Base-by-base conservation (phyloP, 1,140 invertebrate species). In the Danaus melanippus region DNA sequence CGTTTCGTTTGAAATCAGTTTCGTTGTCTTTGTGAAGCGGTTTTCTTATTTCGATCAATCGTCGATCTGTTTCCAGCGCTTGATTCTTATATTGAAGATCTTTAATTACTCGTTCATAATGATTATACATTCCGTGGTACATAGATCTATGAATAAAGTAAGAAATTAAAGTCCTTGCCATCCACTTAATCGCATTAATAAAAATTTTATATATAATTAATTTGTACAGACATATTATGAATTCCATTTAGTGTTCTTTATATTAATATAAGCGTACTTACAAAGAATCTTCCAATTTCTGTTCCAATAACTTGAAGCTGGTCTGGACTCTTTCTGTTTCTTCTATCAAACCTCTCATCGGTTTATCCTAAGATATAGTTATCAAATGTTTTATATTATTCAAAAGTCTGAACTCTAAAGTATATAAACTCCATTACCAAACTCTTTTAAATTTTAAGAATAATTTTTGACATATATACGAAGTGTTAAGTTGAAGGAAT, bases 1-100 rank as follows among this genome's bases (percentile, higher is more conserved):
- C 67, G 48, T 83, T 88, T 8, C 84, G 68, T 44, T 74, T 69
- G n/a, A 84, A 78, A n/a, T 85, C 75, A 0, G 71, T 74, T 12
- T 84, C 76, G 9, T 74, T 67, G 2, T 79, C 64, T 1, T 51
- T 56, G 42, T 84, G 77, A 39, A 88, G 44, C 0, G 86, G 86
- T 42, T 76, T 74, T 17, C 86, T 56, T 39, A 88, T 85, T 50
- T 88, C 86, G 0, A 83, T 64, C 39, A 86, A 67, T 1, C 84
- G 67, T n/a, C 84, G 64, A 53, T 88, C 86, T 0, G 92, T 93
- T 79, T 91, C 92, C 44, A 95, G 72, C 1, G 92, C 91, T 53
- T 94, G 93, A 62, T 91, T 88, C 71, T 95, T 95, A 67, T 93
- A 90, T 45, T 90, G 87, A 56, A 94, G 71, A 74, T 94, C 92